These are phyloP conservation scores for Melanostigma gelatinosum DNA, from an alignment of 2,113 vertebrate genomes.

Conservation along the genomic window DNA sequence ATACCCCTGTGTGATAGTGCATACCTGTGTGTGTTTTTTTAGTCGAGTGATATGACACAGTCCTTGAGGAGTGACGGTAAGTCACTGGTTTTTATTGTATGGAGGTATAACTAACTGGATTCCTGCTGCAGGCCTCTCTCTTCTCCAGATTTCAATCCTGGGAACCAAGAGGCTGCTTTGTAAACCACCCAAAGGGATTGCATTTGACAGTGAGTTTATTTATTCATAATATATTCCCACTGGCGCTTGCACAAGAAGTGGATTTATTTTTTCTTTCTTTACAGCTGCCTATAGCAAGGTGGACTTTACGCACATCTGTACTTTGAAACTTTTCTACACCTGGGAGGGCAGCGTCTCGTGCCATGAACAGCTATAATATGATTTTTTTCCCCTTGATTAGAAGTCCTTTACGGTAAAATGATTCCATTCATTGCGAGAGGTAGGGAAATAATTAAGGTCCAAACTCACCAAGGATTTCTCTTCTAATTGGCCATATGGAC, in stretches of 20 bases:
- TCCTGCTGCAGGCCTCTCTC: slow-evolving; percentile 61
- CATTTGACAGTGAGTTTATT: slow-evolving; percentile 67
- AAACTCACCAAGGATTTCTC: slow-evolving; percentile 78
- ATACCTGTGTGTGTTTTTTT: slow-evolving; percentile 23
- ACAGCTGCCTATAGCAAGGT: slow-evolving; percentile 53
- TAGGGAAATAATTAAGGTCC: slow-evolving; percentile 76
- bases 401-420: slow-evolving; percentile 78
- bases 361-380: slow-evolving; percentile 50
- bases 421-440: slow-evolving; percentile 74
- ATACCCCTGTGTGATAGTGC: slow-evolving; percentile 11
- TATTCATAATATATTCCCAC: slow-evolving; percentile 62
- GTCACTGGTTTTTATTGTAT: slow-evolving; percentile 56
- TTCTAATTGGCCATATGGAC: slow-evolving; percentile 85
- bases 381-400: slow-evolving; percentile 59
- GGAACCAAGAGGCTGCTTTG: slow-evolving; percentile 64
- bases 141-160: slow-evolving; percentile 60
- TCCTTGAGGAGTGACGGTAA: slow-evolving; percentile 43
- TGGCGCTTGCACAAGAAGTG: slow-evolving; percentile 60
- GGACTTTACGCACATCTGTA: slow-evolving; percentile 52
- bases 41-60: slow-evolving; percentile 35
- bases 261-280: slow-evolving; percentile 10
- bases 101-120: slow-evolving; percentile 61
- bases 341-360: slow-evolving; percentile 31
- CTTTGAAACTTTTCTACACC: slow-evolving; percentile 51
- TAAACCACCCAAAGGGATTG: slow-evolving; percentile 64